Percentiles rank a stretch among this genome's conserved stretches.
phyloP scores from a whole-genome alignment of 2,113 vertebrate species.

The Girardinichthys multiradiatus region DNA sequence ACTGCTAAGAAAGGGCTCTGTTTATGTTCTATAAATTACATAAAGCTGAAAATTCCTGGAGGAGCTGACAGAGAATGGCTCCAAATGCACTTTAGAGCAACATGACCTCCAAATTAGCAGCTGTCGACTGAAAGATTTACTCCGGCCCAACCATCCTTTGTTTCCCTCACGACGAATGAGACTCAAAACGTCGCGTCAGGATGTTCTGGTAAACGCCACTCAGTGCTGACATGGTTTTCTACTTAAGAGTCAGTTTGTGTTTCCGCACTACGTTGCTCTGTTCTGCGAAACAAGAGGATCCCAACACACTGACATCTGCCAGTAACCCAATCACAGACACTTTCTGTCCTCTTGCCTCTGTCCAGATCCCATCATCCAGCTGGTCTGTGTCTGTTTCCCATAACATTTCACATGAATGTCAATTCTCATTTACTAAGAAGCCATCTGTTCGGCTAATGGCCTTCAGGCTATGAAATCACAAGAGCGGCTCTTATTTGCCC shows the following conservation, averaged over 20 bases:
- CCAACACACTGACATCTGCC: constrained; percentile 49
- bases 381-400: constrained; percentile 44
- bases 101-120: constrained; percentile 16
- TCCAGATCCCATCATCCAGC: constrained; percentile 34
- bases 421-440: constrained; percentile 63
- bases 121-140: constrained; percentile 20
- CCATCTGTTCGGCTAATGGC: constrained; percentile 62
- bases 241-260: constrained; percentile 49
- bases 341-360: constrained; percentile 24
- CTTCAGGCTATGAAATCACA: constrained; percentile 36
- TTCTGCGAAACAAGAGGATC: constrained; percentile 26
- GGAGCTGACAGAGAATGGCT: neutral
- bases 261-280: constrained; percentile 3
- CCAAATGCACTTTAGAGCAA: constrained; percentile 22
- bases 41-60: neutral
- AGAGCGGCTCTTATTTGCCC: constrained; percentile 33
- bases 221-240: constrained; percentile 50
- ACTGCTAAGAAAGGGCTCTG: neutral
- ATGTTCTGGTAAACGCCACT: constrained; percentile 18
- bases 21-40: neutral
- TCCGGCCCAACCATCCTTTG: neutral
- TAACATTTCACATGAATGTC: constrained; percentile 62
- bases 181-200: constrained; percentile 16
- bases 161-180: neutral
- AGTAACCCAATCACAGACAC: constrained; percentile 53